phyloP scores from a whole-genome alignment of 2,888 invertebrate species.

The Mesoligia furuncula region DNA sequence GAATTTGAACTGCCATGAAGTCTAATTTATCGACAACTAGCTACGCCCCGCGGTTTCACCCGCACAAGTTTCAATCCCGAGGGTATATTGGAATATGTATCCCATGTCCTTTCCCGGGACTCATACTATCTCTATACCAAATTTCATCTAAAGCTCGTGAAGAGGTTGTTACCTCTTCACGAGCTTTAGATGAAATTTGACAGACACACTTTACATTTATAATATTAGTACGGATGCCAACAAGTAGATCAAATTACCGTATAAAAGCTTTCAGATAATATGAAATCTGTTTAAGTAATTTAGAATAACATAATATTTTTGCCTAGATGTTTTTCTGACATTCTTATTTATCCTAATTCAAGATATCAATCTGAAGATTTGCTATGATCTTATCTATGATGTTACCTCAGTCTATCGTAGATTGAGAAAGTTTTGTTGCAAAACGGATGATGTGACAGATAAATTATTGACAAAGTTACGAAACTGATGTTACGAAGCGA shows the following conservation, averaged over 20 bases:
- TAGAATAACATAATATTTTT: neutral
- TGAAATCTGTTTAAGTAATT: constrained; percentile 7
- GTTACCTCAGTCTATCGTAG: neutral
- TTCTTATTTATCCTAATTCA: neutral
- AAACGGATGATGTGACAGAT: neutral
- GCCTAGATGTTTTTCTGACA: neutral
- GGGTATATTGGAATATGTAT: no score
- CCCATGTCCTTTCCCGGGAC: no score
- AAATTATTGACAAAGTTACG: neutral
- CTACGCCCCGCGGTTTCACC: no score
- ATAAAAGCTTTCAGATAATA: neutral
- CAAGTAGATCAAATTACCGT: no score
- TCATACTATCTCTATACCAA: no score
- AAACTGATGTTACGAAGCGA: neutral
- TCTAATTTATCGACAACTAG: neutral
- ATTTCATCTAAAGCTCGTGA: no score
- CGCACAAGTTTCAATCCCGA: no score
- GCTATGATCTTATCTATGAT: neutral
- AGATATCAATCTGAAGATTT: neutral
- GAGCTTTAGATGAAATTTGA: no score
- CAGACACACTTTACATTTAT: no score
- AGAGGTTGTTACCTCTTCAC: no score
- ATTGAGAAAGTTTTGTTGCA: neutral
- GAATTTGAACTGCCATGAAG: neutral
- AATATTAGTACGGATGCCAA: no score